A percentile compares a stretch with the other conserved stretches of the same genome.
Conservation (phyloP, 64 coral and sea anemone species). For the Dendrophyllia cribrosa region DNA sequence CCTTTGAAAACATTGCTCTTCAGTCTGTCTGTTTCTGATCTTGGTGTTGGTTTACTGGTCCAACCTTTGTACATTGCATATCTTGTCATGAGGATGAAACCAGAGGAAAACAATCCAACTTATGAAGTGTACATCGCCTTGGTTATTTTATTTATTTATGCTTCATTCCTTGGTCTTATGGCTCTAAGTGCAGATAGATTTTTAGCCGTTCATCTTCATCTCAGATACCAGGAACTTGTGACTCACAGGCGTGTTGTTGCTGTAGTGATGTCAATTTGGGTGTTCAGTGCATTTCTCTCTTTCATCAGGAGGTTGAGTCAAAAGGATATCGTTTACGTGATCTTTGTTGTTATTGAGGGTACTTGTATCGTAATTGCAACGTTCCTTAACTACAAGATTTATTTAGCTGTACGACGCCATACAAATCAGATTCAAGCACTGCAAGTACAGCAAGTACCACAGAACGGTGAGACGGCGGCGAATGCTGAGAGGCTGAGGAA, state of each 20-base stretch:
- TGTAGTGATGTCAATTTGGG: constrained; percentile 9
- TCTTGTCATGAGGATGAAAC: too few relatives aligned
- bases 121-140: too few relatives aligned
- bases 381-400: background rate
- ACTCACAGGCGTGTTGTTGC: background rate
- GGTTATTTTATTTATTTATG: too few relatives aligned
- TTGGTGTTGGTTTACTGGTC: too few relatives aligned
- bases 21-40: too few relatives aligned
- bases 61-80: too few relatives aligned
- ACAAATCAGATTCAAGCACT: background rate
- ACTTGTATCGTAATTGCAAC: background rate
- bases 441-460: background rate
- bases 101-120: too few relatives aligned
- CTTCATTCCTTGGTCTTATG: too few relatives aligned
- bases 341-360: background rate
- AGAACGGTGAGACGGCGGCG: background rate
- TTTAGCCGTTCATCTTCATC: too few relatives aligned
- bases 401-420: background rate
- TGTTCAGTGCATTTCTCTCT: background rate
- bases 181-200: too few relatives aligned
- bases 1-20: background rate
- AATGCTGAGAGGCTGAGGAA: background rate
- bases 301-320: background rate
- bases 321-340: background rate
- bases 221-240: constrained; percentile 18